phyloP scores from a whole-genome alignment of 2,888 invertebrate genomes.

The Cosmia trapezina region DNA sequence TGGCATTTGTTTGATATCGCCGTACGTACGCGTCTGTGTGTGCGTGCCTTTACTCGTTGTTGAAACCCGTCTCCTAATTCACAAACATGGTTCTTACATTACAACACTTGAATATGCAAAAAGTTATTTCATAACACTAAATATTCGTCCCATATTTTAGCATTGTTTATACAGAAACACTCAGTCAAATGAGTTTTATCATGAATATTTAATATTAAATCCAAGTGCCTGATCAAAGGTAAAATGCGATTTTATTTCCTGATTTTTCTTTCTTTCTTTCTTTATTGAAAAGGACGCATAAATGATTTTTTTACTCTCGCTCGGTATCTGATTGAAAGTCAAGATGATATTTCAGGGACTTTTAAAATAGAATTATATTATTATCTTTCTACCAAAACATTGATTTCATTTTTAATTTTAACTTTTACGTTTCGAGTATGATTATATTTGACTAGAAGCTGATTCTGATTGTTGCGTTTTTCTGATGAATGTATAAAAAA shows the following conservation, averaged over 20 bases:
- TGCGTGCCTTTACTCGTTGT: no score
- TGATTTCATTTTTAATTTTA: background rate
- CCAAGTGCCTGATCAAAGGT: slow-evolving; percentile 27
- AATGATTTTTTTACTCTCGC: slow-evolving; percentile 4
- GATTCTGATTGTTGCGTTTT: background rate
- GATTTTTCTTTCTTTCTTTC: slow-evolving; percentile 15
- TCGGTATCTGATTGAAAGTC: slow-evolving; percentile 44
- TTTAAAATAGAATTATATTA: slow-evolving; percentile 22
- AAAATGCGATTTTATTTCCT: slow-evolving; percentile 23
- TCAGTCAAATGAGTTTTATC: slow-evolving; percentile 37
- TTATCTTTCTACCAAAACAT: slow-evolving; percentile 16
- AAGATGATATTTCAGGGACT: slow-evolving; percentile 24
- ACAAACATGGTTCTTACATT: slow-evolving; percentile 35
- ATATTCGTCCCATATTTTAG: slow-evolving; percentile 2
- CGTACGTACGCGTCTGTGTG: no score
- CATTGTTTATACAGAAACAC: slow-evolving; percentile 21
- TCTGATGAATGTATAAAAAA: no score
- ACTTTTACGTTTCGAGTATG: background rate
- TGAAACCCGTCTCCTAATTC: background rate
- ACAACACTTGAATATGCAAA: slow-evolving; percentile 32
- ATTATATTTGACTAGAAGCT: background rate
- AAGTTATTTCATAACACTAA: slow-evolving; percentile 20
- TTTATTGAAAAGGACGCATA: slow-evolving; percentile 26
- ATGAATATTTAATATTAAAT: slow-evolving; percentile 51
- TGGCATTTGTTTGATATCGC: background rate